phyloP scores from a whole-genome alignment of 1,140 invertebrate genomes.

The Diorhabda sublineata region DNA sequence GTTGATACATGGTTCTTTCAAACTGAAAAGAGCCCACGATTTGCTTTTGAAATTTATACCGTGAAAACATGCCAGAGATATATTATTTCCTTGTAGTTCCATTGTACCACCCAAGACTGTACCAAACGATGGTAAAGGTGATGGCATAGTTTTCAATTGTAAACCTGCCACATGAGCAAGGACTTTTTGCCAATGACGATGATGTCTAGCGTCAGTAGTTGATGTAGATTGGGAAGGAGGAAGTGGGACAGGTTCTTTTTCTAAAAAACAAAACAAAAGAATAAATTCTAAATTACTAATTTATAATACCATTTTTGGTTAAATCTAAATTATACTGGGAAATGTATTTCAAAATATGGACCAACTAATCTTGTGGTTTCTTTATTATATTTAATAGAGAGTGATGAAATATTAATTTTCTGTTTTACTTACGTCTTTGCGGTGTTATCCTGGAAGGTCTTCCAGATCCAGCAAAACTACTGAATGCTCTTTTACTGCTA shows the following conservation, averaged over 20 bases:
- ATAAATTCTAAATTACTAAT: too few species aligned
- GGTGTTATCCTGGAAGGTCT: slow-evolving; percentile 35
- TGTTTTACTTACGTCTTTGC: slow-evolving; percentile 43
- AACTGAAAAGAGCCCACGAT: slow-evolving; percentile 92
- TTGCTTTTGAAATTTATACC: slow-evolving; percentile 96
- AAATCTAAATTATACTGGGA: too few species aligned
- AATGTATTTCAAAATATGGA: too few species aligned
- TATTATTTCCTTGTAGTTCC: slow-evolving; percentile 84
- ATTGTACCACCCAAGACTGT: slow-evolving; percentile 91
- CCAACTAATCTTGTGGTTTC: slow-evolving; percentile 7
- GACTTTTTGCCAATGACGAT: slow-evolving; percentile 88
- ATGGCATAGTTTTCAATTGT: slow-evolving; percentile 68
- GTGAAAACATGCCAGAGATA: slow-evolving; percentile 95
- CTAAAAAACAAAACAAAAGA: background rate
- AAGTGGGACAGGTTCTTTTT: slow-evolving; percentile 5
- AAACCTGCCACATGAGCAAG: slow-evolving; percentile 68
- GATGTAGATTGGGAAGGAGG: slow-evolving; percentile 23
- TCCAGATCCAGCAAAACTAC: slow-evolving; percentile 37
- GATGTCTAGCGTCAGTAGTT: slow-evolving; percentile 67
- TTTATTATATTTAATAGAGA: too few species aligned
- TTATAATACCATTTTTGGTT: too few species aligned
- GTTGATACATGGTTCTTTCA: slow-evolving; percentile 90
- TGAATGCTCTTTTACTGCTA: slow-evolving; percentile 86
- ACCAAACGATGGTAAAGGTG: slow-evolving; percentile 61
- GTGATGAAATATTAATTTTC: background rate